Evolutionary conservation across 2,888 invertebrate species (phyloP), one percentile per base, ranked within the genome.

Genomic region (Acrobasis consociella): DNA sequence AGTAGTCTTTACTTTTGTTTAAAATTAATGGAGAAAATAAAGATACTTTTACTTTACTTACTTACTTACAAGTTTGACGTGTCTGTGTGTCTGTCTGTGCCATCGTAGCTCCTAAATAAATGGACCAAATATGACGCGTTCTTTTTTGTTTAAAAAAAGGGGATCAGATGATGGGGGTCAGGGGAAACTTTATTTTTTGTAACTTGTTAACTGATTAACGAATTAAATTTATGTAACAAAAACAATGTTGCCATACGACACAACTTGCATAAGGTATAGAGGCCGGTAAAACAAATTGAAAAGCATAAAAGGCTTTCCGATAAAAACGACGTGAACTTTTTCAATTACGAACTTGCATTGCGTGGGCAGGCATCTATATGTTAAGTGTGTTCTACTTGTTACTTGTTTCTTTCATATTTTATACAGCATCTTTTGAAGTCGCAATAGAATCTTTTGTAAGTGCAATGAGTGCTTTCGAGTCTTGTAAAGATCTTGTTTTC

Each of bases 331-430:
- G 76, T 77, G 72, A 91, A 91, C 86, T 91, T 91, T 91, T 91
- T 91, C 91, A 91, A 91, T 91, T 91, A 91, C 87, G 82, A 88
- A 91, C 86, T 91, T 90, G 87, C 84, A 88, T 88, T 81, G 83
- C 75, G 77, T 76, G 80, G 77, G 79, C 72, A 78, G 74, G 73
- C 64, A 64, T 66, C 66, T 68, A 61, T 72, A 81, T 82, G 83
- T 82, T 84, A 77, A 82, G 80, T 82, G 81, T 76, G 67, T 64
- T 70, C 17, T 42, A 46, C 59, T 51, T 51, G 39, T 0, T 60
- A 39, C 22, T 60, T 52, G 51, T 60, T 60, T 52, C 59, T 59
- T 58, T 59, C 49, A 60, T 60, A 52, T 52, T 60, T 39, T 60
- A 51, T 60, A 42, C 13, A 38, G 17, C 13, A 59, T 50, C 42